Evolutionary conservation across 2,888 invertebrate species (phyloP).

Genomic region (Lasioglossum malachurum): DNA sequence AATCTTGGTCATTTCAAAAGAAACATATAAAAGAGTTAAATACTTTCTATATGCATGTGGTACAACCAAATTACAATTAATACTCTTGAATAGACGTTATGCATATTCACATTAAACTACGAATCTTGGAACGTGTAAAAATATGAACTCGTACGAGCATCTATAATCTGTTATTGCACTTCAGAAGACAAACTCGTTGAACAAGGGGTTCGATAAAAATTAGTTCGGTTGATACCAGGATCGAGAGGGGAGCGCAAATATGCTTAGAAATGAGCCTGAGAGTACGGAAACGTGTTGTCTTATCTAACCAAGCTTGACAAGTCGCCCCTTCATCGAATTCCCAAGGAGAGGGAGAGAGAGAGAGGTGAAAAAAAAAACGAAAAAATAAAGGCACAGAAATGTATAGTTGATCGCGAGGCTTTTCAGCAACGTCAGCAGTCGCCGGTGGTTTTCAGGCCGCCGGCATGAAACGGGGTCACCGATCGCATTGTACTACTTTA

Average conservation of each 20-base stretch:
- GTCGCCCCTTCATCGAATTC: conserved; percentile 30
- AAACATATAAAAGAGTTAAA: neutral
- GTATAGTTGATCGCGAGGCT: conserved; percentile 55
- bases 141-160: neutral
- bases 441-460: conserved; percentile 64
- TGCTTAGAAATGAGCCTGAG: conserved; percentile 8
- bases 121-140: neutral
- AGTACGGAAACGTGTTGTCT: conserved; percentile 22
- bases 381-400: conserved; percentile 45
- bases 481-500: conserved; percentile 73
- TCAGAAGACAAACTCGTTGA: neutral
- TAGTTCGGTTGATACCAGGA: neutral
- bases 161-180: neutral
- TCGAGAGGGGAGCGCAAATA: neutral
- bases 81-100: neutral
- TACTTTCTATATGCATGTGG: neutral
- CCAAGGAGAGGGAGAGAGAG: neutral
- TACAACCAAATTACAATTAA: too few relatives aligned
- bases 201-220: neutral
- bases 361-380: neutral
- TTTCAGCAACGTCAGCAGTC: conserved; percentile 56
- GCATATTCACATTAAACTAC: neutral
- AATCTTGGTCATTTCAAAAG: neutral
- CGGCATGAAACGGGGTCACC: conserved; percentile 71
- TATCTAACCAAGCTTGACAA: conserved; percentile 12